Conservation (phyloP, 30 jellyfish, hydroid and myxozoan species). For the Cassiopea andromeda region DNA sequence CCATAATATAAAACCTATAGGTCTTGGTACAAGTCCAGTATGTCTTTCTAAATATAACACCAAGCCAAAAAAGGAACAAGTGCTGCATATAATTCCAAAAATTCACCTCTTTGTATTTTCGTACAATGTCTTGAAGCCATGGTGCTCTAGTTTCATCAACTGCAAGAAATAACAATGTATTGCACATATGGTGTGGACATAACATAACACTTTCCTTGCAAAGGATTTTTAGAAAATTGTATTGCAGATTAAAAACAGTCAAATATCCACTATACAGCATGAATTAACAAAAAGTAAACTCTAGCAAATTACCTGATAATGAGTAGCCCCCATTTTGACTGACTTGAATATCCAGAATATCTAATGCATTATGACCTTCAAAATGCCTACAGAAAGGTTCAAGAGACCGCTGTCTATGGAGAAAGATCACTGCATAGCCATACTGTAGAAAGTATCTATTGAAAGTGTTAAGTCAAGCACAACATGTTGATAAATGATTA, state of each 20-base stretch:
- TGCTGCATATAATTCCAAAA: too few species aligned
- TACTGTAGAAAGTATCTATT: constrained; percentile 83
- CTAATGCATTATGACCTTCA: constrained; percentile 98
- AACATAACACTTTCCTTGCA: neutral
- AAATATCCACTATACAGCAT: neutral
- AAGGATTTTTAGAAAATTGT: neutral
- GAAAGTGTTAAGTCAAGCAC: constrained; percentile 17
- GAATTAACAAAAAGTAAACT: neutral
- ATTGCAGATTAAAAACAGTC: neutral
- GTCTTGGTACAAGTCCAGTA: too few species aligned
- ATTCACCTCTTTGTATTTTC: constrained; percentile 93
- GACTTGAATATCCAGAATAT: constrained; percentile 81
- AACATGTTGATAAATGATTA: neutral
- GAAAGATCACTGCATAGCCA: constrained; percentile 98
- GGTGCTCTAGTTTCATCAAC: constrained; percentile 99
- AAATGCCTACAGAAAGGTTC: constrained; percentile 99
- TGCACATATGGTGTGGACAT: neutral
- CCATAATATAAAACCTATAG: too few species aligned
- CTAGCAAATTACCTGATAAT: constrained; percentile 62
- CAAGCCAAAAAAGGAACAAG: too few species aligned
- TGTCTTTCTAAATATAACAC: too few species aligned
- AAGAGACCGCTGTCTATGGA: constrained; percentile 96
- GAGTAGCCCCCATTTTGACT: constrained; percentile 82
- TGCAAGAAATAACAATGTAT: constrained; percentile 15
- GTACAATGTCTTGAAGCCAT: constrained; percentile 90